Base-by-base conservation (phyloP, 2,113 vertebrate genomes). In the Silurus glanis region DNA sequence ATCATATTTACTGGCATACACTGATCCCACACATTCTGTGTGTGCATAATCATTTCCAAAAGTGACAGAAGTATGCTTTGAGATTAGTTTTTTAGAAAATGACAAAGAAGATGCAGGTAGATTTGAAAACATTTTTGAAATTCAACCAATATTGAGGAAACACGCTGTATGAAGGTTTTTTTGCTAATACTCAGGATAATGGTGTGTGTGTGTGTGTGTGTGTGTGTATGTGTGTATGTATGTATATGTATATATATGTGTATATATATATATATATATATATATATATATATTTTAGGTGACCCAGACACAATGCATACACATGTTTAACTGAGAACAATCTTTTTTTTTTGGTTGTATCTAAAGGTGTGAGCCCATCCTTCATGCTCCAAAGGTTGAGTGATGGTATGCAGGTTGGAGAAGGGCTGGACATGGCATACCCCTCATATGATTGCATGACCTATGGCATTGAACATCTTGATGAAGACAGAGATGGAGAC, bases 401-500 rank as follows among this genome's bases (percentile, higher is more conserved):
- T 88, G 97, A 99, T 56, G 90, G 93, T 16, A 90, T 94, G n/a
- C 91, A 92, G 67, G 86, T 94, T 28, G 95, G 93, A 80, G 96
- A 97, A 74, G 90, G 89, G 61, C 59, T 95, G 83, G 97, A 97
- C 21, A 93, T 95, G 55, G 89, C 94, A 1, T 95, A 96, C 62
- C 95, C 95, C 0, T 87, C 96, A 21, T 96, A 96, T 83, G 97
- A 99, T 82, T 96, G 95, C 89, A 93, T 93, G 0, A 92, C 96
- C 62, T 95, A 94, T 89, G 91, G 88, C 14, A 82, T 97, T 88
- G 97, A 99, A 87, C 97, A 97, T 87, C 93, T 98, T 85, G 97
- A 99, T 92, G 97, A 99, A 58, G 97, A 97, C 69, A 93, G 95
- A 89, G 98, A 99, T 80, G 92, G 93, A 10, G 97, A 99, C 90